Base-by-base conservation (phyloP, 2,888 invertebrate genomes). In the Mongoloraphidia duomilia region DNA sequence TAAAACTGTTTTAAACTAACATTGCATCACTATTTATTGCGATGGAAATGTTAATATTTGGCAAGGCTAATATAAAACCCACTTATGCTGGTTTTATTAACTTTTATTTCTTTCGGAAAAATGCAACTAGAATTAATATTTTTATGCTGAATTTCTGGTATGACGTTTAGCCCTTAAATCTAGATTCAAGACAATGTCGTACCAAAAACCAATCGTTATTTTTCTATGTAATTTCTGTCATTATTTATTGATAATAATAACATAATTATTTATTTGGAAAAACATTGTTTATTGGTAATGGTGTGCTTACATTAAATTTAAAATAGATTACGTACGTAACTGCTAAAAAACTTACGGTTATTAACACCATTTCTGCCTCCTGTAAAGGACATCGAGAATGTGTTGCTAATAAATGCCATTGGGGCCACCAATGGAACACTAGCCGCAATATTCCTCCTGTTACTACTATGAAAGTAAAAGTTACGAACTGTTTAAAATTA, bases 341-440 rank as follows among this genome's bases (percentile, higher is more conserved):
- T 6, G 26, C 13, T 34, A 34, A 13, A 46, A 13, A 49, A 67
- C 74, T 69, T 64, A 84, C 90, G 61, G 81, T 72, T 44, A 92
- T 71, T 39, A 93, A 69, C 44, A 93, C 80, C 59, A 80, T 81
- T 52, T 87, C 82, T 3, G 93, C 93, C 38, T 76, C 68, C 51
- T 77, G 76, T 52, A 93, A 73, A 41, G 77, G 69, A 61, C 86
- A 86, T 52, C 72, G 69, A 9, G 69, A 67, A 61, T 86, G 84
- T 0, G 89, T 91, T 17, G 78, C 75, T 54, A 78, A 73, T 11
- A 94, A 70, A 66, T 81, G 75, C 74, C 82, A 81, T 51, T 80
- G 80, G 0, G 90, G 90, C 61, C 80, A 79, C 94, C 94, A 94
- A 65, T 93, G 89, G 69, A 89, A 84, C 54, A 93, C 65, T 57